Percentiles rank a stretch among this genome's conserved stretches.
phyloP scores from a whole-genome alignment of 2,113 vertebrate genomes.

The Ctenodactylus gundi region DNA sequence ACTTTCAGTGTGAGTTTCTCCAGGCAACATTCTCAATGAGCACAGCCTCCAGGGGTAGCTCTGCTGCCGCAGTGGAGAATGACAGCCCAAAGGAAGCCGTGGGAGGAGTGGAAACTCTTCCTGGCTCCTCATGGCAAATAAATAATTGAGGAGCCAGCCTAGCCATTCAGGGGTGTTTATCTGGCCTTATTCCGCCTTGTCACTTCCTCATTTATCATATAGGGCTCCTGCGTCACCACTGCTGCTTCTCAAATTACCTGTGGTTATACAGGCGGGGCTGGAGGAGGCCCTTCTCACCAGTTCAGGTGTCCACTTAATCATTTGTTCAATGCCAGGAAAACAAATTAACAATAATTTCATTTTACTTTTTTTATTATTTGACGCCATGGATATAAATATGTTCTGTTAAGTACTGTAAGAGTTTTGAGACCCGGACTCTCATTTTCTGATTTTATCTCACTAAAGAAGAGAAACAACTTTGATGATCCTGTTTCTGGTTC shows the following conservation, averaged over 20 bases:
- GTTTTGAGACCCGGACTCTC: not conserved
- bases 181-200: not conserved
- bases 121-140: not conserved
- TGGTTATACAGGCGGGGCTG: not conserved
- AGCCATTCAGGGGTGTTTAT: not conserved
- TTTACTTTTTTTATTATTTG: not conserved
- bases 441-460: not conserved
- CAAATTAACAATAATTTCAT: not conserved
- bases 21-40: not conserved
- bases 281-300: not conserved
- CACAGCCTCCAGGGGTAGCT: constrained; percentile 20
- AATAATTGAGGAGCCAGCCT: constrained; percentile 32
- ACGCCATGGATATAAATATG: not conserved
- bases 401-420: not conserved
- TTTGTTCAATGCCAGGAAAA: not conserved
- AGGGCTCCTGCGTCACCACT: not conserved
- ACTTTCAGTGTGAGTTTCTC: constrained; percentile 35
- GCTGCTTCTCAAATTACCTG: not conserved
- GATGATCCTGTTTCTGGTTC: no score
- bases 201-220: not conserved
- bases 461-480: not conserved
- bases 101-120: not conserved
- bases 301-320: not conserved
- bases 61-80: not conserved
- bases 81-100: not conserved